Evolutionary conservation across 2,113 vertebrate genomes (phyloP).

Genomic region (Numenius arquata): DNA sequence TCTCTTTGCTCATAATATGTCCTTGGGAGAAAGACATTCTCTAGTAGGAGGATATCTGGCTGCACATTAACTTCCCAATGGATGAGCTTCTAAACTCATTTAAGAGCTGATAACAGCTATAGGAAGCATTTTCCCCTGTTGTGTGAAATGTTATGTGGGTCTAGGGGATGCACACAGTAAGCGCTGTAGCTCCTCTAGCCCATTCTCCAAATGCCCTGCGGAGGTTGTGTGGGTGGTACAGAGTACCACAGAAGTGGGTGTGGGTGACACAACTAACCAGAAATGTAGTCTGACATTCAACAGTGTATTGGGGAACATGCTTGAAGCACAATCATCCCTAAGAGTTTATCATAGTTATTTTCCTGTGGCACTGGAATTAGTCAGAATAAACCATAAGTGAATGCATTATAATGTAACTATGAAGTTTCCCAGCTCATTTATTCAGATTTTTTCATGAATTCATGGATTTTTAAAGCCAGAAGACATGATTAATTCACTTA

Average conservation of each 20-base stretch:
- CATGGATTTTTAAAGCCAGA: neutral
- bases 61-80: neutral
- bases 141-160: neutral
- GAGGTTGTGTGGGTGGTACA: neutral
- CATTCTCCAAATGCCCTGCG: neutral
- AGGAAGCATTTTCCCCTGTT: neutral
- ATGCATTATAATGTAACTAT: neutral
- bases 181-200: neutral
- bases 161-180: neutral
- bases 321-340: neutral
- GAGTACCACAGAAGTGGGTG: neutral
- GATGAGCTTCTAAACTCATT: neutral
- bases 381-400: neutral
- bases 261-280: neutral
- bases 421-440: neutral
- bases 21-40: neutral
- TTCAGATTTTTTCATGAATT: neutral
- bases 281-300: neutral
- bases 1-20: neutral
- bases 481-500: neutral
- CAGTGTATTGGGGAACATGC: rapidly evolving
- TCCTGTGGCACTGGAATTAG: neutral
- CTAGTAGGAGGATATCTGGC: neutral
- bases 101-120: neutral
- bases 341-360: neutral